These are phyloP conservation scores for Echinometra lucunter DNA, from an alignment of 53 echinoderm and acorn worm species.

Conservation along the genomic window DNA sequence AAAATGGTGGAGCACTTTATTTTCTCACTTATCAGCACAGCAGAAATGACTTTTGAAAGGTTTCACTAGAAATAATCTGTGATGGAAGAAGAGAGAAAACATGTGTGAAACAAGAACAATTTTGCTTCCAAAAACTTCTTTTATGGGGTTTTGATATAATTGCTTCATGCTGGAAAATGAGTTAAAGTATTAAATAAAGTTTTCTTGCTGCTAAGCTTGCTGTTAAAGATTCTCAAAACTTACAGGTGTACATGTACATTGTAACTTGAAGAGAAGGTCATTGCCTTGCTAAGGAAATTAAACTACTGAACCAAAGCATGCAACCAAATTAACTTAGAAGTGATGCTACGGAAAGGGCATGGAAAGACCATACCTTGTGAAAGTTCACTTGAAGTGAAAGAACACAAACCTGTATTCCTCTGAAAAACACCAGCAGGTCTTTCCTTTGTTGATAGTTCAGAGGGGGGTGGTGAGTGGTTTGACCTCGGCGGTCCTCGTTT, in stretches of 20 bases:
- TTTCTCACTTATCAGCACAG: too few relatives aligned
- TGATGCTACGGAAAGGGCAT: neutral
- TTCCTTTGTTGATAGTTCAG: neutral
- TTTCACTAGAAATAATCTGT: too few relatives aligned
- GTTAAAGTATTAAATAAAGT: neutral
- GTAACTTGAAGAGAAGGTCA: neutral
- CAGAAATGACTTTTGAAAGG: too few relatives aligned
- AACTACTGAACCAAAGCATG: neutral
- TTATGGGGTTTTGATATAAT: too few relatives aligned
- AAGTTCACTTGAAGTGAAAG: constrained; percentile 45
- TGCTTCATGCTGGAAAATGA: too few relatives aligned
- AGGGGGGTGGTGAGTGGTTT: constrained; percentile 55
- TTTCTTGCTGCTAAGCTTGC: neutral
- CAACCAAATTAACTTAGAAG: neutral
- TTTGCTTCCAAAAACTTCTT: too few relatives aligned
- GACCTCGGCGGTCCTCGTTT: constrained; percentile 15
- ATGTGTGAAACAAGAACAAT: too few relatives aligned
- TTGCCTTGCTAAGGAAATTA: neutral
- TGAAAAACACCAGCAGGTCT: constrained; percentile 50
- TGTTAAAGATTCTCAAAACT: neutral
- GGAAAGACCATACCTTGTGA: neutral
- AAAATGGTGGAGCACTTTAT: too few relatives aligned
- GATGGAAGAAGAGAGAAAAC: too few relatives aligned
- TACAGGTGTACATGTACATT: neutral
- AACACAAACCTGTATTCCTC: constrained; percentile 3